phyloP scores from a whole-genome alignment of 2,113 vertebrate species.

The Hemibagrus wyckioides region DNA sequence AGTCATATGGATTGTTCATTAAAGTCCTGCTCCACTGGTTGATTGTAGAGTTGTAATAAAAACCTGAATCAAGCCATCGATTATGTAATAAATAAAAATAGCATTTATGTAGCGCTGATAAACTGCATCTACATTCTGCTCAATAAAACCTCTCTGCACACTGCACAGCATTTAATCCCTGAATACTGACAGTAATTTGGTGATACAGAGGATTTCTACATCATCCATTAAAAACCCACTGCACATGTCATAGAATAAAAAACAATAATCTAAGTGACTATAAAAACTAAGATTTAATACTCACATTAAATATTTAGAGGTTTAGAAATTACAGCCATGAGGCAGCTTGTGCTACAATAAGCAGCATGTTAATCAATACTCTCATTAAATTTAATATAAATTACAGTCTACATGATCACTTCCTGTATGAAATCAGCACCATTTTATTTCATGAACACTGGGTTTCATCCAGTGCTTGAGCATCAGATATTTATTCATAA shows the following conservation, averaged over 20 bases:
- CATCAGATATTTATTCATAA: neutral
- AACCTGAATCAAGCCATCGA: neutral
- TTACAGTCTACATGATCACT: neutral
- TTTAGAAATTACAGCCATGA: neutral
- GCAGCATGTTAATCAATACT: neutral
- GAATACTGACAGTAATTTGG: neutral
- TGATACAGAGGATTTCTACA: neutral
- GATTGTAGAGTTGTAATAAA: too few species aligned
- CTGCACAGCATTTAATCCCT: neutral
- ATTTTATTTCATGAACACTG: neutral
- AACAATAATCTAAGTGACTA: neutral
- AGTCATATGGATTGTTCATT: too few species aligned
- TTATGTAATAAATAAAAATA: neutral
- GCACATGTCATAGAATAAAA: neutral
- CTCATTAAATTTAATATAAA: neutral
- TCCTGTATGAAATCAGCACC: neutral
- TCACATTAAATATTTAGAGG: neutral
- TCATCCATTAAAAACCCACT: too few species aligned
- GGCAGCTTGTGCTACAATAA: neutral
- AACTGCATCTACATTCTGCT: neutral
- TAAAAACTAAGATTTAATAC: neutral
- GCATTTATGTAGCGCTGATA: too few species aligned
- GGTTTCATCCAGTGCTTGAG: neutral
- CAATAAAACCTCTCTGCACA: neutral
- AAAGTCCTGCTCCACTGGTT: too few species aligned